Evolutionary conservation across 2,888 invertebrate species (phyloP), one percentile per base, ranked within the genome.

Genomic region (Idaea biselata): DNA sequence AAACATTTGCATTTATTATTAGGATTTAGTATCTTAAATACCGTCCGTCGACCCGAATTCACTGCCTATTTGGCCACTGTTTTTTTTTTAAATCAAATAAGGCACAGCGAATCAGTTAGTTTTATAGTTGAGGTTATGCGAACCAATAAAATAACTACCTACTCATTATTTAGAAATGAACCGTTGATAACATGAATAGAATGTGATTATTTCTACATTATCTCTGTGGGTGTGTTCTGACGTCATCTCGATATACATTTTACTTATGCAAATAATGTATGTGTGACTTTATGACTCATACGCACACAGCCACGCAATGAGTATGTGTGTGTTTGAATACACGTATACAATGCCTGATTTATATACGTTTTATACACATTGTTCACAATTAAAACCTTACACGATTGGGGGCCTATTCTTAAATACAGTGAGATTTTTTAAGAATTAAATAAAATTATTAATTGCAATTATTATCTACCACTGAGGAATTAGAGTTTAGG

Each of bases 171-270:
- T 73, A 62, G 64, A 69, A 67, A 70, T 64, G 61, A 62, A 67
- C 64, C 60, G 73, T 65, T 62, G 63, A 67, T 69, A 69, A 62
- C 67, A 65, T 66, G 63, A 71, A 67, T 60, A 60, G 63, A 70
- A 73, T 68, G 72, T 73, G 73, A 75, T 76, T 77, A 77, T 74
- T 76, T 76, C 73, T 62, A 72, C 71, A 70, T 79, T 81, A 83
- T 82, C 81, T 69, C 56, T 74, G 83, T 82, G 86, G 86, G 85
- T 77, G 86, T 86, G 85, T 82, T 75, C 72, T 64, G 61, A 80
- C 83, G 84, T 84, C 82, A 84, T 67, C 68, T 61, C 63, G 70
- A 62, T 67, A 64, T 63, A 62, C 54, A 54, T 63, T 66, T 59
- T 67, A 69, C 63, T 68, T 70, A 68, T 65, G 68, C 68, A 73